Conservation (phyloP, 2,888 invertebrate species). For the Oligia fasciuncula region DNA sequence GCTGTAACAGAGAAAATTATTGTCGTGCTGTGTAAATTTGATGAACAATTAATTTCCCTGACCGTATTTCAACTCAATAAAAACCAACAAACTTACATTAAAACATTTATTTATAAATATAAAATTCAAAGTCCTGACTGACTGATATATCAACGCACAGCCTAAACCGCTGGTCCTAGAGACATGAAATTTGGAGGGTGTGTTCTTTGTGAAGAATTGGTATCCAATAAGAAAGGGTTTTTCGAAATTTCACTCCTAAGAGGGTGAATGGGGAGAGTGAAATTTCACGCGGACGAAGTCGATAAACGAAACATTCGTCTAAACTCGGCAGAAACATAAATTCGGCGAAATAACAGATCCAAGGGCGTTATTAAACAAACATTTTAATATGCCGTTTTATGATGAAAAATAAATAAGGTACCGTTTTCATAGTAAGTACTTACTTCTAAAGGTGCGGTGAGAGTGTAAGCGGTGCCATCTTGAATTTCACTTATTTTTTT, state of each 20-base stretch:
- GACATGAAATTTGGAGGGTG: too few relatives aligned
- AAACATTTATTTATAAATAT: not conserved
- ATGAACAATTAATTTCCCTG: not conserved
- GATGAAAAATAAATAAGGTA: constrained; percentile 38
- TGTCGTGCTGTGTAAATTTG: too few relatives aligned
- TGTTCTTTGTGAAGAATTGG: too few relatives aligned
- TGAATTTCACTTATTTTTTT: not conserved
- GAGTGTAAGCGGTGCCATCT: constrained; percentile 4
- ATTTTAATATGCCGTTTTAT: constrained; percentile 36
- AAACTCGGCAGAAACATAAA: constrained; percentile 11
- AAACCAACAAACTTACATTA: not conserved
- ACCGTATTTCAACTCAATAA: not conserved
- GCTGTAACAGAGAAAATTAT: too few relatives aligned
- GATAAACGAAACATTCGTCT: constrained; percentile 1
- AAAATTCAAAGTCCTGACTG: too few relatives aligned
- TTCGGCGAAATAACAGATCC: constrained; percentile 6
- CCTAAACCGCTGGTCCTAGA: too few relatives aligned
- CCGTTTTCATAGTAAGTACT: constrained; percentile 15
- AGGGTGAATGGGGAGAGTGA: too few relatives aligned
- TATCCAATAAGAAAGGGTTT: too few relatives aligned
- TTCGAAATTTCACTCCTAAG: too few relatives aligned
- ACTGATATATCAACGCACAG: too few relatives aligned
- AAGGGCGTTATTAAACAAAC: constrained; percentile 27
- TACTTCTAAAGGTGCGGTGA: constrained; percentile 8
- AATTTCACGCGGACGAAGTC: too few relatives aligned